phyloP scores from a whole-genome alignment of 2,113 vertebrate genomes.

The Pollimyrus isidori region DNA sequence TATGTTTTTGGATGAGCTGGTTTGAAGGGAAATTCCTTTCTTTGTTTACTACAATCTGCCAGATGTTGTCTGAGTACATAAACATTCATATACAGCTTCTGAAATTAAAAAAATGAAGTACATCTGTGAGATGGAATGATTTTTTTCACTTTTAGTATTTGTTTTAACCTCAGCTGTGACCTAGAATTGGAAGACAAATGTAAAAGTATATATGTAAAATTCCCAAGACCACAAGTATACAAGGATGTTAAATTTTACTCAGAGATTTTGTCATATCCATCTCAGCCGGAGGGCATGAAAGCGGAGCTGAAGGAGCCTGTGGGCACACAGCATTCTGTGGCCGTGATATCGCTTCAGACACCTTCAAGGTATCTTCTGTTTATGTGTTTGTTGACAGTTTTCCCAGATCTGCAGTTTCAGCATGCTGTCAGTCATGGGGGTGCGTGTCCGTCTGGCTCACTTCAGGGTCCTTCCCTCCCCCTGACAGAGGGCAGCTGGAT shows the following conservation, averaged over 20 bases:
- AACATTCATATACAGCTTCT: background rate
- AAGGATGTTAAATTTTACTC: background rate
- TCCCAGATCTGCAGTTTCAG: background rate
- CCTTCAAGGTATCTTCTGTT: background rate
- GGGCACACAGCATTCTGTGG: background rate
- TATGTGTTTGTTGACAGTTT: background rate
- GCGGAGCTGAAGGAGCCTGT: background rate
- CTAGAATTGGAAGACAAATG: background rate
- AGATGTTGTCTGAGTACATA: background rate
- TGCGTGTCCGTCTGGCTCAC: background rate
- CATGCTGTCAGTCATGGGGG: background rate
- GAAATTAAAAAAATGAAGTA: background rate
- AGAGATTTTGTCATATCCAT: background rate
- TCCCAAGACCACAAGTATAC: background rate
- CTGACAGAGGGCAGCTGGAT: background rate
- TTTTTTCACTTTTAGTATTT: background rate
- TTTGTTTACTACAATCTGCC: background rate
- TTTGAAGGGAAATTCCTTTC: background rate
- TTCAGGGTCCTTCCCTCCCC: background rate
- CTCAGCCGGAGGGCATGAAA: background rate
- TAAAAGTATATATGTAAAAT: background rate
- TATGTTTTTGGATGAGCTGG: background rate
- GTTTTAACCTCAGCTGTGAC: background rate
- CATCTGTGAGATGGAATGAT: background rate
- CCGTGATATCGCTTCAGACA: background rate